Conservation (phyloP, 2,113 vertebrate species). For the Chaetodon trifascialis region DNA sequence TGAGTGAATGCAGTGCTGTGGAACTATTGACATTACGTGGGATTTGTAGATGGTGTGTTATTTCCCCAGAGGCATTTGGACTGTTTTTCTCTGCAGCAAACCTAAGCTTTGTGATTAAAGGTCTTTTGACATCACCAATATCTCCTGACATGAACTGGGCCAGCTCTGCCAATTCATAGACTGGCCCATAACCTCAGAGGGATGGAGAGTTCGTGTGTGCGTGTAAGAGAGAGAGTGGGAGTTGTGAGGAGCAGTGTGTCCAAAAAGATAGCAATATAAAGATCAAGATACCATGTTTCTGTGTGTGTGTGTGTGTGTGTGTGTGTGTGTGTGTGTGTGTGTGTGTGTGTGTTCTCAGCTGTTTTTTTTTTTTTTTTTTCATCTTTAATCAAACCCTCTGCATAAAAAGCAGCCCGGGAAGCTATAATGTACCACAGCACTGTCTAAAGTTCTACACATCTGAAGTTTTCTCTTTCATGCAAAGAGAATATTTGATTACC, state of each 20-base stretch:
- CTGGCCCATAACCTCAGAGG: neutral
- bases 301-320: neutral
- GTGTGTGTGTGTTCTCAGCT: neutral
- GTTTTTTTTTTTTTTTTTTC: neutral
- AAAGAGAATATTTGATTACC: conserved; percentile 72
- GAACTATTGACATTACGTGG: conserved; percentile 54
- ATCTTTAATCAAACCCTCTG: conserved; percentile 35
- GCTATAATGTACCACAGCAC: conserved; percentile 17
- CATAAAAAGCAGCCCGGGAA: conserved; percentile 36
- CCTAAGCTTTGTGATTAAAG: conserved; percentile 39
- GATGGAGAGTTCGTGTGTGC: conserved; percentile 2
- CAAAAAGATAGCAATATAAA: neutral
- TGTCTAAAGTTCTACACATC: conserved; percentile 51
- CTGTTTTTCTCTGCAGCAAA: conserved; percentile 42
- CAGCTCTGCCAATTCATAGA: conserved; percentile 32
- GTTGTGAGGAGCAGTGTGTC: neutral
- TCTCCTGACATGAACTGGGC: conserved; percentile 29
- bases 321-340: neutral
- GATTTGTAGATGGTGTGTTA: conserved; percentile 55
- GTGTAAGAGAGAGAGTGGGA: neutral
- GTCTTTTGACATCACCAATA: conserved; percentile 44
- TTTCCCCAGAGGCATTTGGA: conserved; percentile 41
- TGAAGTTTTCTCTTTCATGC: conserved; percentile 51
- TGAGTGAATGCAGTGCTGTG: conserved; percentile 37
- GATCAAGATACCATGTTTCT: neutral